Conservation (phyloP, 2,888 invertebrate genomes). For the Eulithis prunata region DNA sequence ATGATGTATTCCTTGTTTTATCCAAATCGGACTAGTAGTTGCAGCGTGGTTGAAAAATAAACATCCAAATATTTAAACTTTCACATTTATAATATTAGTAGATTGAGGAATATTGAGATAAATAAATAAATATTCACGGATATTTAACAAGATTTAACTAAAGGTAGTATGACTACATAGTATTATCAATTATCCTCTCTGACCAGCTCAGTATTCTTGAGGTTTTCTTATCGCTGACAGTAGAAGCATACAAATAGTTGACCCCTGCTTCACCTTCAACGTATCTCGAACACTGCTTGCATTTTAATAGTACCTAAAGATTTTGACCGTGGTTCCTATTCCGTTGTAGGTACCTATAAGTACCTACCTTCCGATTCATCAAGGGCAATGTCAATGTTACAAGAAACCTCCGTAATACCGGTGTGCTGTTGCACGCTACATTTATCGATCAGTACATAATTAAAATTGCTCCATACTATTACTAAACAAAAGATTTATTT, state of each 20-base stretch:
- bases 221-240: conserved; percentile 26
- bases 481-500: conserved; percentile 5
- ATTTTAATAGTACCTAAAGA: conserved; percentile 26
- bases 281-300: conserved; percentile 17
- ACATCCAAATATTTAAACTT: no score
- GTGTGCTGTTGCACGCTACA: conserved; percentile 12
- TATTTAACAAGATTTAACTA: no score
- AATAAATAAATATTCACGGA: no score
- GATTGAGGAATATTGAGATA: no score
- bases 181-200: conserved; percentile 3
- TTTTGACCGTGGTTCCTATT: conserved; percentile 28
- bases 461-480: not conserved
- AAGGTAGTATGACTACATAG: not conserved
- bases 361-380: conserved; percentile 21
- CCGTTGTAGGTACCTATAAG: not conserved
- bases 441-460: conserved; percentile 10
- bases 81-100: no score
- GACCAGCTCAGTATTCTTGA: conserved; percentile 7
- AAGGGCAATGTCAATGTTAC: conserved; percentile 25
- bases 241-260: conserved; percentile 26
- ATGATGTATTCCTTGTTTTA: no score
- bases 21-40: no score
- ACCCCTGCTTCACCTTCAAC: conserved; percentile 26
- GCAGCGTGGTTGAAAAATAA: no score
- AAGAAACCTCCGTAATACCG: conserved; percentile 4